phyloP scores from a whole-genome alignment of 2,888 invertebrate genomes.

The Artemia sinica region DNA sequence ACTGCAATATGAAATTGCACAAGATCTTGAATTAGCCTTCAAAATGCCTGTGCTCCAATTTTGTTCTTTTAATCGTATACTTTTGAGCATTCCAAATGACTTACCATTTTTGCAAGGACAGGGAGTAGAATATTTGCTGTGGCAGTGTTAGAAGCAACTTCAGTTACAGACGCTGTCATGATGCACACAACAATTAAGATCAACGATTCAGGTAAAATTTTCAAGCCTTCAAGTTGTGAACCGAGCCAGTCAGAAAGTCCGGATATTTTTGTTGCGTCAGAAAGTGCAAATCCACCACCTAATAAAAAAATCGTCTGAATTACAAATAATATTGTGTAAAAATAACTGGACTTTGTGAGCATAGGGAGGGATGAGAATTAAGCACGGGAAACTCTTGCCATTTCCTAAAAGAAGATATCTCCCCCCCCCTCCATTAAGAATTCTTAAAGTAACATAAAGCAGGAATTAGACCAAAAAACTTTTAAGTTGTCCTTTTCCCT shows the following conservation, averaged over 20 bases:
- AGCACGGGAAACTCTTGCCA: too few relatives aligned
- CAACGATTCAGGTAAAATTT: constrained; percentile 27
- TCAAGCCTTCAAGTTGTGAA: constrained; percentile 28
- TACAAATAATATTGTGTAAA: neutral
- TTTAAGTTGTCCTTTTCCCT: too few relatives aligned
- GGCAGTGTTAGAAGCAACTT: constrained; percentile 35
- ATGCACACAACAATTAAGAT: constrained; percentile 31
- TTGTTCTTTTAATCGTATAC: neutral
- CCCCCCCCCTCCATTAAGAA: too few relatives aligned
- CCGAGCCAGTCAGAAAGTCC: constrained; percentile 31
- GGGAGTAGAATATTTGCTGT: constrained; percentile 33
- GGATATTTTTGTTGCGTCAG: constrained; percentile 33
- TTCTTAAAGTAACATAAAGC: too few relatives aligned
- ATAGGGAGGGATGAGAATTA: too few relatives aligned
- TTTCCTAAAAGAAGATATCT: too few relatives aligned
- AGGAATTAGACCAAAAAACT: too few relatives aligned
- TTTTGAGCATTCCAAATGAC: neutral
- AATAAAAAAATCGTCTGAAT: neutral
- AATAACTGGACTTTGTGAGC: too few relatives aligned
- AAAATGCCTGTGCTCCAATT: too few relatives aligned
- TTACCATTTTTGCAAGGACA: constrained; percentile 29
- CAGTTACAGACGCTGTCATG: constrained; percentile 32
- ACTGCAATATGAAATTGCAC: too few relatives aligned
- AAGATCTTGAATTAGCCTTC: too few relatives aligned
- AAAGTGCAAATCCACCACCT: constrained; percentile 36